A percentile compares a stretch with the other conserved stretches of the same genome.
These are phyloP conservation scores for Tanaodytes sp. DNA, from an alignment of 2,888 invertebrate species.

Conservation along the genomic window DNA sequence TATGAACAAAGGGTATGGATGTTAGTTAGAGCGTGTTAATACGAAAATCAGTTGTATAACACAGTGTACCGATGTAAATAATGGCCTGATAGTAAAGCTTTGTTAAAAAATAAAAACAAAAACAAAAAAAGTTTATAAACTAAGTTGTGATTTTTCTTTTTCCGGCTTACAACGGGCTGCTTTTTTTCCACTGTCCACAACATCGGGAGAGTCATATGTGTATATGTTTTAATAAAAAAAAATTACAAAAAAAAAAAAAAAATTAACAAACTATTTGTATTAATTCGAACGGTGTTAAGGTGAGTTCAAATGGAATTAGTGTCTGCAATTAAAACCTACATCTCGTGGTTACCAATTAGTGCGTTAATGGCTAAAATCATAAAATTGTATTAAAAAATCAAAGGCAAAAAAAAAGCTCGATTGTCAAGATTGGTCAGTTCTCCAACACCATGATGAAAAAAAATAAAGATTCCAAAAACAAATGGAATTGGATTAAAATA, in stretches of 20 bases:
- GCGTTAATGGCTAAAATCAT: slow-evolving; percentile 25
- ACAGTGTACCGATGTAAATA: too few relatives aligned
- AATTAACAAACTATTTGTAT: not conserved
- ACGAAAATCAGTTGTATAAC: slow-evolving; percentile 5
- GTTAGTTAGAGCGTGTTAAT: too few relatives aligned
- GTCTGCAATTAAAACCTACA: slow-evolving; percentile 18
- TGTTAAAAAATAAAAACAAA: too few relatives aligned
- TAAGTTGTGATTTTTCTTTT: too few relatives aligned
- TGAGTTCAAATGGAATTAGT: slow-evolving; percentile 34
- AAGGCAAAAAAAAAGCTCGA: slow-evolving; percentile 32
- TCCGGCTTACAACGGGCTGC: too few relatives aligned
- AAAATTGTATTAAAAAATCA: not conserved
- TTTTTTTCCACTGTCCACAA: too few relatives aligned
- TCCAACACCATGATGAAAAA: slow-evolving; percentile 65
- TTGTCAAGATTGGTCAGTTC: slow-evolving; percentile 68
- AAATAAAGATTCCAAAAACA: slow-evolving; percentile 8
- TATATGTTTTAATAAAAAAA: too few relatives aligned
- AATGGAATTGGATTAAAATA: not conserved
- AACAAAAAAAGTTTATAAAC: too few relatives aligned
- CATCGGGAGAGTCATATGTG: too few relatives aligned
- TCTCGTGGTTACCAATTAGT: slow-evolving; percentile 17
- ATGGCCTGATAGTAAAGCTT: too few relatives aligned
- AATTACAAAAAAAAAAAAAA: too few relatives aligned
- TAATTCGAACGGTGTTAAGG: slow-evolving; percentile 16
- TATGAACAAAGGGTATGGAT: too few relatives aligned